Percentiles rank a stretch among this genome's conserved stretches.
These are phyloP conservation scores for Drosophila mayaguana DNA, from an alignment of 2,888 invertebrate species.

Conservation along the genomic window DNA sequence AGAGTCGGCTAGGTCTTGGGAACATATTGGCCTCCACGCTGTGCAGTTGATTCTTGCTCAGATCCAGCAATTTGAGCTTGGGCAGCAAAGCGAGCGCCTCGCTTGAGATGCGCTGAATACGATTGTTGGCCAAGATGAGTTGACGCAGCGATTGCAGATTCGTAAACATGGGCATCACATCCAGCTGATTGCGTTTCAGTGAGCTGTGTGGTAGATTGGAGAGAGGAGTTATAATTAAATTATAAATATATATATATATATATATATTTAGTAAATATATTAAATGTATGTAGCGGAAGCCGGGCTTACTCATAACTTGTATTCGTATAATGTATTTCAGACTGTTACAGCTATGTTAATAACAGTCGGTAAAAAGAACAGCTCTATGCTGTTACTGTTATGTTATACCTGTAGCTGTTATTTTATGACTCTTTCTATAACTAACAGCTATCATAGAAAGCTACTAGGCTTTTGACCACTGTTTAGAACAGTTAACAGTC, in stretches of 20 bases:
- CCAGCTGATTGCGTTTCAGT: slow-evolving; percentile 93
- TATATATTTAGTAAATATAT: neutral
- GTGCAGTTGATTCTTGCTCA: slow-evolving; percentile 85
- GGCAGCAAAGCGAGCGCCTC: slow-evolving; percentile 94
- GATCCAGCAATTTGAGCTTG: slow-evolving; percentile 83
- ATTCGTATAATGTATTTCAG: neutral
- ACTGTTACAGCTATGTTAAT: neutral
- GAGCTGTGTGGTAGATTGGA: slow-evolving; percentile 55
- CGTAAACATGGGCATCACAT: slow-evolving; percentile 92
- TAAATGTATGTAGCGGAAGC: no score
- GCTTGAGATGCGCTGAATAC: slow-evolving; percentile 91
- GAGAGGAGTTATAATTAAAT: no score
- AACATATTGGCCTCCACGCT: slow-evolving; percentile 85
- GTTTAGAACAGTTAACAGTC: neutral
- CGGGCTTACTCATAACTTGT: no score
- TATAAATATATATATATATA: neutral
- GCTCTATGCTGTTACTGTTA: neutral
- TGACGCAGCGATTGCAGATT: slow-evolving; percentile 90
- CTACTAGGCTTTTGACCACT: no score
- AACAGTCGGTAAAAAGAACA: neutral
- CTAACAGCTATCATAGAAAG: neutral
- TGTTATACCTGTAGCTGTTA: neutral
- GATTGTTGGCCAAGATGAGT: slow-evolving; percentile 92
- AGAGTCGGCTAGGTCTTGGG: slow-evolving; percentile 82
- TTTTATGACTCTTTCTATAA: no score